Conservation (phyloP, 2,113 vertebrate species). For the Zingel zingel region DNA sequence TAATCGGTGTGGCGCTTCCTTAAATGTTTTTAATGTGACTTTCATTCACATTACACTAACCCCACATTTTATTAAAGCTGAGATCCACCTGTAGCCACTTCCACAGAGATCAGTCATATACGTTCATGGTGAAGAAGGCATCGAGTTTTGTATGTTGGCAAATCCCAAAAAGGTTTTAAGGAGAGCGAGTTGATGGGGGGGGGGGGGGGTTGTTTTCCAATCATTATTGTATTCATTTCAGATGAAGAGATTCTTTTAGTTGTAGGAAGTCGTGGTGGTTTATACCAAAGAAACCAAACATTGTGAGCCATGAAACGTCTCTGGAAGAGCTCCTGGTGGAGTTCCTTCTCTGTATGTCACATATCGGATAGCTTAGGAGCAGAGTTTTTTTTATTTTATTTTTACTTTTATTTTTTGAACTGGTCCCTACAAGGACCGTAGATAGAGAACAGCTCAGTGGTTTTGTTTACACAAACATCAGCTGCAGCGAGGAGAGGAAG, state of each 20-base stretch:
- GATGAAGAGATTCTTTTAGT: slow-evolving; percentile 34
- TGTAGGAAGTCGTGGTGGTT: slow-evolving; percentile 60
- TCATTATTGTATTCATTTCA: slow-evolving; percentile 23
- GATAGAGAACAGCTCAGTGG: slow-evolving; percentile 54
- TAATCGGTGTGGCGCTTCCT: slow-evolving; percentile 14
- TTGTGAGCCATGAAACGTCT: slow-evolving; percentile 66
- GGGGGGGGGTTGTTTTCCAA: not conserved
- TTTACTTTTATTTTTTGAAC: slow-evolving; percentile 32
- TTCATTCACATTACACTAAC: slow-evolving; percentile 2
- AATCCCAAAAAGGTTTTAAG: slow-evolving; percentile 18
- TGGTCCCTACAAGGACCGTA: slow-evolving; percentile 33
- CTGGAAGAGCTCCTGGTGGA: slow-evolving; percentile 36
- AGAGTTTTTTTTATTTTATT: slow-evolving; percentile 29
- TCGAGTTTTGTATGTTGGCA: not conserved
- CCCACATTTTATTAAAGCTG: not conserved
- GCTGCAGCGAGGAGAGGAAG: slow-evolving; percentile 49
- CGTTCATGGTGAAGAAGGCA: not conserved
- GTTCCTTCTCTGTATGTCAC: slow-evolving; percentile 34
- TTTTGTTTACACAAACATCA: slow-evolving; percentile 81
- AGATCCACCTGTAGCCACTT: slow-evolving; percentile 8
- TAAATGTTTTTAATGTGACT: not conserved
- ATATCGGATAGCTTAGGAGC: slow-evolving; percentile 37
- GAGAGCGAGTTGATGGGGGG: not conserved
- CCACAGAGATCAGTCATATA: slow-evolving; percentile 3
- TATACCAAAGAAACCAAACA: slow-evolving; percentile 84